Conservation (phyloP, 2,888 invertebrate species). For the Stenodera caucasica region DNA sequence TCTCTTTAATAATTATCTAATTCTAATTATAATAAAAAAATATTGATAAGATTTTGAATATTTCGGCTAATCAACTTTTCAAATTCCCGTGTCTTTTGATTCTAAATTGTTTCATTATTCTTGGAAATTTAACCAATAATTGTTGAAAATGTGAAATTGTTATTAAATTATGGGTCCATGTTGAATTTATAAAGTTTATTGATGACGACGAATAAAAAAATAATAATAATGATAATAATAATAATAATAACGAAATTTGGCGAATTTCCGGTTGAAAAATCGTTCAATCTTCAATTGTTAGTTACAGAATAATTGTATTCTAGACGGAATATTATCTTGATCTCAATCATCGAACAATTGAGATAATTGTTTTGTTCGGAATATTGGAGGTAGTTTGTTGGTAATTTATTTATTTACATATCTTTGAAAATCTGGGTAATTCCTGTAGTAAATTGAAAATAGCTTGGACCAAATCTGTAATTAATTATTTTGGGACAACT, state of each 20-base stretch:
- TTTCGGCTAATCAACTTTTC: neutral
- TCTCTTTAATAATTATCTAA: too few species aligned
- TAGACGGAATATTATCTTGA: too few species aligned
- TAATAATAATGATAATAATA: neutral
- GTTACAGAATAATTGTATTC: too few species aligned
- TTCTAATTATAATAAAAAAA: too few species aligned
- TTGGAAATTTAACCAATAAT: neutral
- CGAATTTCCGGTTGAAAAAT: neutral
- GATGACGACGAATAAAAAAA: neutral
- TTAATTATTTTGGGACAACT: slow-evolving; percentile 5
- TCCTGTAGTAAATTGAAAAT: neutral
- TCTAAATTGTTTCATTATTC: neutral
- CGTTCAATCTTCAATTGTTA: too few species aligned
- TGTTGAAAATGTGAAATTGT: slow-evolving; percentile 25
- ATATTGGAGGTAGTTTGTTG: too few species aligned
- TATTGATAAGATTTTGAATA: too few species aligned
- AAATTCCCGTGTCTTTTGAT: slow-evolving; percentile 2
- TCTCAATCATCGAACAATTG: too few species aligned
- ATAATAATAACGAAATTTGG: slow-evolving; percentile 4
- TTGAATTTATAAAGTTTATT: slow-evolving; percentile 30
- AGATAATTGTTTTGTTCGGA: too few species aligned
- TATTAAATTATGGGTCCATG: slow-evolving; percentile 27
- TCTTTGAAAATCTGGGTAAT: neutral
- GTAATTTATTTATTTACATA: neutral
- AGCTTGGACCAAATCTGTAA: slow-evolving; percentile 21